Evolutionary conservation across 1,140 invertebrate genomes (phyloP).

Genomic region (Ostrea denselamellosa): DNA sequence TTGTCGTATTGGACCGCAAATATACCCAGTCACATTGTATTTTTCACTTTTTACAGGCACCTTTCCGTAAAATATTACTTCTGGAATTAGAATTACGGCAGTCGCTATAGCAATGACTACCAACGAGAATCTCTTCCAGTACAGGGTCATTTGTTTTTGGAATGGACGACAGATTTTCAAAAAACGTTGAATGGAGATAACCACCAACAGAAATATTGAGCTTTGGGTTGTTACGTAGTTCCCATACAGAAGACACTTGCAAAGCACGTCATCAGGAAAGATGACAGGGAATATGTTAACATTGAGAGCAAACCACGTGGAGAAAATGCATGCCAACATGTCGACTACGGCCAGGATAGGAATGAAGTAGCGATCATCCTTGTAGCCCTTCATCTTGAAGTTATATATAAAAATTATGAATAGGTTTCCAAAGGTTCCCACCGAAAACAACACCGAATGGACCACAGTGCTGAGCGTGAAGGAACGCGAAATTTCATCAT

Average conservation of each 20-base stretch:
- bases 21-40: conserved; percentile 39
- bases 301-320: conserved; percentile 33
- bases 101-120: conserved; percentile 18
- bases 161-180: conserved; percentile 44
- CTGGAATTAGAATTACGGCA: not conserved
- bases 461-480: conserved; percentile 33
- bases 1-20: conserved; percentile 33
- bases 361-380: conserved; percentile 45
- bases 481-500: not conserved
- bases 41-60: conserved; percentile 19
- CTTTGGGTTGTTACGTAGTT: conserved; percentile 36
- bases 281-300: conserved; percentile 35
- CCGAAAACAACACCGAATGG: conserved; percentile 13
- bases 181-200: conserved; percentile 41
- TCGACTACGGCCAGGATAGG: conserved; percentile 41
- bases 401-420: conserved; percentile 42
- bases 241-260: conserved; percentile 34
- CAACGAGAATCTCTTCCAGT: conserved; percentile 27
- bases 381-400: conserved; percentile 30
- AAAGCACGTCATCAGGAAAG: conserved; percentile 28
- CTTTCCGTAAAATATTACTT: conserved; percentile 40
- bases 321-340: conserved; percentile 23
- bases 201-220: conserved; percentile 36
- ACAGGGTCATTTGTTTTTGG: conserved; percentile 41
- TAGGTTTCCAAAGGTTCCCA: conserved; percentile 37